Conservation (phyloP, 2,113 vertebrate genomes). For the Chaenogobius annularis region DNA sequence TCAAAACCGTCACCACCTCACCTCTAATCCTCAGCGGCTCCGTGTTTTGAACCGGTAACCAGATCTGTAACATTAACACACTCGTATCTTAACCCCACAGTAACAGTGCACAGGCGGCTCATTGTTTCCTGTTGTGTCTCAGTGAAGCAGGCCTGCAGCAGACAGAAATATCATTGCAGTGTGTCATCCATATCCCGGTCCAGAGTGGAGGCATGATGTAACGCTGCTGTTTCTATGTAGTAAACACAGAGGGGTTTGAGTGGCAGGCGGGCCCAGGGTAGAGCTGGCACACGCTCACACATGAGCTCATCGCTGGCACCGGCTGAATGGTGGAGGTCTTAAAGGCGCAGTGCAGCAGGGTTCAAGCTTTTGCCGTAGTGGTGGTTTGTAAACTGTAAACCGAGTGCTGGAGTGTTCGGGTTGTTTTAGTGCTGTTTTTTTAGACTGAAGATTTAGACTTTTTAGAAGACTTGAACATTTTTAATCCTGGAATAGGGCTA, state of each 20-base stretch:
- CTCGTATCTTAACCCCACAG: slow-evolving; percentile 35
- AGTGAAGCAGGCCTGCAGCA: slow-evolving; percentile 38
- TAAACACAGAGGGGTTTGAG: slow-evolving; percentile 72
- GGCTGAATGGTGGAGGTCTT: slow-evolving; percentile 73
- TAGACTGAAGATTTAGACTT: too few relatives aligned
- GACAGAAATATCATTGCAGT: slow-evolving; percentile 69
- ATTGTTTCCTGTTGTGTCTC: slow-evolving; percentile 52
- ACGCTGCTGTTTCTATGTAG: slow-evolving; percentile 72
- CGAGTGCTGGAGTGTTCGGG: too few relatives aligned
- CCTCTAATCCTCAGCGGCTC: background rate
- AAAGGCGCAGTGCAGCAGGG: slow-evolving; percentile 49
- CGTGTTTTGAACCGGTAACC: background rate
- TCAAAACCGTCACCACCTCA: background rate
- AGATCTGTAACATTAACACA: slow-evolving; percentile 18
- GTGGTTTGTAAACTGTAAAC: background rate
- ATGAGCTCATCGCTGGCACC: slow-evolving; percentile 91
- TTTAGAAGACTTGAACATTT: too few relatives aligned
- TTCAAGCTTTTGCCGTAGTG: slow-evolving; percentile 16
- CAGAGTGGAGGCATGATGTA: slow-evolving; percentile 69
- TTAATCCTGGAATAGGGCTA: too few relatives aligned
- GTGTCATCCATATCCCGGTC: slow-evolving; percentile 61
- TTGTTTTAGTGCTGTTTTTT: too few relatives aligned
- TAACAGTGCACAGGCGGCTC: slow-evolving; percentile 50
- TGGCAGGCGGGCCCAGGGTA: slow-evolving; percentile 67
- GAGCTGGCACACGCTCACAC: slow-evolving; percentile 77